These are phyloP conservation scores for Mus musculus DNA, from an alignment of 2,113 vertebrate species.

Conservation along the genomic window DNA sequence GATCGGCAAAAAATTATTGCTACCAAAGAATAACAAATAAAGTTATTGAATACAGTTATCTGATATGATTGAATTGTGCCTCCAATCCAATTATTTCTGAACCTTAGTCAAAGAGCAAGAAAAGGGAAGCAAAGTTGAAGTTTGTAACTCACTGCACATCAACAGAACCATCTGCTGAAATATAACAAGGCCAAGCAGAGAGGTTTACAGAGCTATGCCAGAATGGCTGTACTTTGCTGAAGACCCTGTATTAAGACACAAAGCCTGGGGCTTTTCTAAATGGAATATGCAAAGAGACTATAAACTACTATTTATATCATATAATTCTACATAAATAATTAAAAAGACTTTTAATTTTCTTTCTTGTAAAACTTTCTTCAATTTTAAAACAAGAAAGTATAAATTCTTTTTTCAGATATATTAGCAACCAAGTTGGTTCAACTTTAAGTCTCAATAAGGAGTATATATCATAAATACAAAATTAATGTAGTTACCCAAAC, in stretches of 20 bases:
- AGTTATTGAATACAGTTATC: conserved; percentile 1
- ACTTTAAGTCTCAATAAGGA: background rate
- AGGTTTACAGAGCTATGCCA: conserved; percentile 41
- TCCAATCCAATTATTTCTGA: conserved; percentile 64
- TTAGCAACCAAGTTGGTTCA: background rate
- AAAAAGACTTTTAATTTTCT: background rate
- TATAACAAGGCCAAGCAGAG: background rate
- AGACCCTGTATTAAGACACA: conserved; percentile 48
- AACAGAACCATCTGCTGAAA: conserved; percentile 76
- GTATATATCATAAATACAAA: background rate
- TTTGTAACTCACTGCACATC: conserved; percentile 76
- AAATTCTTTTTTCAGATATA: background rate
- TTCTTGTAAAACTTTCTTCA: background rate
- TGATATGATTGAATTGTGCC: conserved; percentile 44
- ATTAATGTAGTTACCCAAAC: background rate
- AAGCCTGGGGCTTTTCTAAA: background rate
- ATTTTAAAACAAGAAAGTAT: background rate
- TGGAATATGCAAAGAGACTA: background rate
- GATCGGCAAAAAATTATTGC: background rate
- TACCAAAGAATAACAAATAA: background rate
- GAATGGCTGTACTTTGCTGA: conserved; percentile 69
- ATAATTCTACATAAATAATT: background rate
- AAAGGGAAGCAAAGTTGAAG: conserved; percentile 47
- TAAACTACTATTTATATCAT: background rate
- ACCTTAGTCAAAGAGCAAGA: conserved; percentile 52